Evolutionary conservation across 2,797 vertebrate genomes (phyloP).

Genomic region (Holocentrus rufus): DNA sequence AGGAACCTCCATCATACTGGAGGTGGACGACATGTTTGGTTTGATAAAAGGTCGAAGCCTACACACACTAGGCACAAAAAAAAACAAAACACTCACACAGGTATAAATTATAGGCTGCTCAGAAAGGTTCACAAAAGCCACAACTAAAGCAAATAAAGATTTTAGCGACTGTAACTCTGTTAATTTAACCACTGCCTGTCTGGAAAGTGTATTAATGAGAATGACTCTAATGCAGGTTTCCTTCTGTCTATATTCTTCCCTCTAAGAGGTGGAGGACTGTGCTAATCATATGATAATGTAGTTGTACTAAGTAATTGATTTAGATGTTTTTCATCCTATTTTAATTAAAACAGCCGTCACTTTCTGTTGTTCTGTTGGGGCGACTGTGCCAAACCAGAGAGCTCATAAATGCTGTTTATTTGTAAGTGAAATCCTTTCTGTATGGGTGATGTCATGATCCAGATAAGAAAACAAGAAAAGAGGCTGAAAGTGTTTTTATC

Average conservation of each 20-base stretch:
- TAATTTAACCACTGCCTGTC: not conserved
- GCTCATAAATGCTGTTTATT: too few species aligned
- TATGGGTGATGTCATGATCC: not conserved
- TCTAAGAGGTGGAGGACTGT: not conserved
- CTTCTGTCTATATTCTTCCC: constrained; percentile 1
- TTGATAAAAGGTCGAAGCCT: too few species aligned
- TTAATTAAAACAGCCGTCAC: constrained; percentile 12
- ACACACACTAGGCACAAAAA: too few species aligned
- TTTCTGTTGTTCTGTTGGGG: not conserved
- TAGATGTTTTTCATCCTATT: not conserved
- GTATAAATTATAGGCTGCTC: not conserved
- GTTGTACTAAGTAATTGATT: not conserved
- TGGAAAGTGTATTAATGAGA: constrained; percentile 27
- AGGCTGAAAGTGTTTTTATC: not conserved
- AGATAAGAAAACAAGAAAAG: not conserved
- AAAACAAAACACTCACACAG: not conserved
- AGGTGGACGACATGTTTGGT: too few species aligned
- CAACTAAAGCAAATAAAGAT: too few species aligned
- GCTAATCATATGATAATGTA: constrained; percentile 1
- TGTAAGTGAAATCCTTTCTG: too few species aligned
- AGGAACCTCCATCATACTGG: too few species aligned
- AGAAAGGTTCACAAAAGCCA: not conserved
- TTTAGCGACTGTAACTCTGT: too few species aligned
- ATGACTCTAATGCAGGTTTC: not conserved
- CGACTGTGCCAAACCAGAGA: not conserved